Evolutionary conservation across 2,113 vertebrate genomes (phyloP), one percentile per base, ranked within the genome.

Genomic region (Festucalex cinctus): DNA sequence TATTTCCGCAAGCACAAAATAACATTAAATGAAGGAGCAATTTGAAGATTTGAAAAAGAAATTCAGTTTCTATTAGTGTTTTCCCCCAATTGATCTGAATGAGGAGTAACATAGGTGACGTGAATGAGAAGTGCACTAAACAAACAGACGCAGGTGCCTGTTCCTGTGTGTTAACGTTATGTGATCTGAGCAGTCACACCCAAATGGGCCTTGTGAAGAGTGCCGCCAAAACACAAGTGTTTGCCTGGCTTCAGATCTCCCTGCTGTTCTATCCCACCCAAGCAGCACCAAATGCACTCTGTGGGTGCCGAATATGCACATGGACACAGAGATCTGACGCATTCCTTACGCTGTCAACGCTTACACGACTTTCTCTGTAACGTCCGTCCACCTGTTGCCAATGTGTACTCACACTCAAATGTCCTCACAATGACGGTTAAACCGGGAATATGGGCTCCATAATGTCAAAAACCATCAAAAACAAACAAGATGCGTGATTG

Each of bases 251-350:
- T 85, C 58, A 88, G 80, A 86, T 87, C 81, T 88, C 75, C 81
- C 84, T 86, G 77, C 77, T 87, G 85, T 75, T 81, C 76, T 24
- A 82, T 87, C 85, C 83, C 90, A 90, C 88, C 86, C 90, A 90
- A 54, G 81, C 76, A 69, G 86, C 73, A 75, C 75, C 86, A 88
- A 83, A 85, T 84, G 86, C 74, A 82, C 58, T 48, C 46, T 39
- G 56, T 68, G 74, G 70, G 48, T 64, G 67, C 60, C 63, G 68
- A 74, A 66, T 80, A 71, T 48, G 32, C 75, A 78, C 70, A 71
- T 71, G 79, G 80, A 82, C 86, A 88, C 83, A 85, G 56, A 85
- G 70, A 84, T 83, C 73, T 80, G 76, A 88, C 79, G 81, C 76
- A 84, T 87, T 81, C 78, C 74, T 59, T 17, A 0, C 54, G 44